A percentile compares a stretch with the other conserved stretches of the same genome.
Conservation (phyloP, 2,888 invertebrate genomes). For the Dryomyza anilis region DNA sequence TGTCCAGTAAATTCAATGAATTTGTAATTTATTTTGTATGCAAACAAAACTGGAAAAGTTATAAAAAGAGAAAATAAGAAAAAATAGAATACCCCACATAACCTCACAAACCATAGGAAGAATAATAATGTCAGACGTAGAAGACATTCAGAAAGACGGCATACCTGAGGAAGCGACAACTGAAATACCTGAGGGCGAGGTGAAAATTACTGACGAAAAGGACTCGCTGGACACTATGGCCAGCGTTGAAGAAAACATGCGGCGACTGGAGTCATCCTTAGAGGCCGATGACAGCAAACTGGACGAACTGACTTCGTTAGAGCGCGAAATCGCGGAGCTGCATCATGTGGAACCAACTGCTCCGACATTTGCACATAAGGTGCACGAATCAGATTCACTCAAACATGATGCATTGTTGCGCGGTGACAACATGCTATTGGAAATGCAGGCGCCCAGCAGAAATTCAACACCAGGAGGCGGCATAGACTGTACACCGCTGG, state of each 20-base stretch:
- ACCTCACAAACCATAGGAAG: background rate
- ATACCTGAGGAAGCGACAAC: background rate
- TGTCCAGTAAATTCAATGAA: too few relatives aligned
- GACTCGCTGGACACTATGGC: conserved; percentile 16
- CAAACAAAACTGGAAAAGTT: background rate
- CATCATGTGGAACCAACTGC: conserved; percentile 42
- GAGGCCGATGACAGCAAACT: conserved; percentile 34
- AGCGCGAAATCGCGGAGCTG: conserved; percentile 57
- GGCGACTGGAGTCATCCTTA: too few relatives aligned
- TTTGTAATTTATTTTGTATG: too few relatives aligned
- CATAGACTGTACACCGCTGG: conserved; percentile 15
- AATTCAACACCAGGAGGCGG: conserved; percentile 13
- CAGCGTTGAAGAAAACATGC: conserved; percentile 8
- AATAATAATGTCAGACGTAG: background rate
- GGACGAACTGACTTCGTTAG: conserved; percentile 53
- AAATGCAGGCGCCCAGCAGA: conserved; percentile 23
- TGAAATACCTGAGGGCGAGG: conserved; percentile 5
- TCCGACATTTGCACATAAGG: conserved; percentile 8
- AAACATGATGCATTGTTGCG: background rate
- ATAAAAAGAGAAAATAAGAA: background rate
- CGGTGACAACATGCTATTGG: conserved; percentile 12
- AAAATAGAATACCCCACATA: background rate
- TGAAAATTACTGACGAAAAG: conserved; percentile 22
- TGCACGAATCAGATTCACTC: background rate
- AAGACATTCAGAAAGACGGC: background rate